Percentiles rank a stretch among this genome's conserved stretches.
Conservation (phyloP, 2,113 vertebrate genomes). For the Tapirus terrestris region DNA sequence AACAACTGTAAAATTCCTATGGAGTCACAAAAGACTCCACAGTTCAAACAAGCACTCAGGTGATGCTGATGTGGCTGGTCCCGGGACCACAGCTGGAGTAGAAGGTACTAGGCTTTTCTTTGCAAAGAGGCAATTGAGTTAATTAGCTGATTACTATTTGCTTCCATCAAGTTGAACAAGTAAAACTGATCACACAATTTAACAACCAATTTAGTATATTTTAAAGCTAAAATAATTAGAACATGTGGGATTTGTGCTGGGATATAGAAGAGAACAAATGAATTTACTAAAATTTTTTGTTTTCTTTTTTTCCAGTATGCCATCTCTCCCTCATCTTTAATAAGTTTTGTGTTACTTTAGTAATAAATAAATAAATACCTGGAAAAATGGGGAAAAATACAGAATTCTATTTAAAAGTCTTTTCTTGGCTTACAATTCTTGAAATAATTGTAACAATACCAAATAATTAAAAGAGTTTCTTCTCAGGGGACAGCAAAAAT, state of each 20-base stretch:
- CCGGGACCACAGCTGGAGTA: neutral
- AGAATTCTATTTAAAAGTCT: neutral
- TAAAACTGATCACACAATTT: neutral
- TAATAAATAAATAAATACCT: conserved; percentile 16
- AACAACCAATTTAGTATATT: neutral
- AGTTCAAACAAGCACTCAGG: neutral
- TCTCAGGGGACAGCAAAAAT: conserved; percentile 29
- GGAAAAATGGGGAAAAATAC: neutral
- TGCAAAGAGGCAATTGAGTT: neutral
- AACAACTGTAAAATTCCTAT: neutral
- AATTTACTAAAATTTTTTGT: neutral
- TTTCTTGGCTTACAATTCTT: neutral
- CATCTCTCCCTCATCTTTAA: neutral
- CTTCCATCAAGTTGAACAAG: neutral
- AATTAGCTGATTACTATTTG: neutral
- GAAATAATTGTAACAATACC: neutral
- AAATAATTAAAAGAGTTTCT: neutral
- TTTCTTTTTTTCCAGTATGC: neutral
- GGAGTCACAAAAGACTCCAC: neutral
- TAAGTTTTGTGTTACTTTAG: neutral
- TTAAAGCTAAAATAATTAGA: neutral
- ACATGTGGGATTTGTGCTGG: neutral
- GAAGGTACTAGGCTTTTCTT: neutral
- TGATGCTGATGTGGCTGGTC: neutral
- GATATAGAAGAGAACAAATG: neutral